These are phyloP conservation scores for Agrochola litura DNA, from an alignment of 2,888 invertebrate species.

Conservation along the genomic window DNA sequence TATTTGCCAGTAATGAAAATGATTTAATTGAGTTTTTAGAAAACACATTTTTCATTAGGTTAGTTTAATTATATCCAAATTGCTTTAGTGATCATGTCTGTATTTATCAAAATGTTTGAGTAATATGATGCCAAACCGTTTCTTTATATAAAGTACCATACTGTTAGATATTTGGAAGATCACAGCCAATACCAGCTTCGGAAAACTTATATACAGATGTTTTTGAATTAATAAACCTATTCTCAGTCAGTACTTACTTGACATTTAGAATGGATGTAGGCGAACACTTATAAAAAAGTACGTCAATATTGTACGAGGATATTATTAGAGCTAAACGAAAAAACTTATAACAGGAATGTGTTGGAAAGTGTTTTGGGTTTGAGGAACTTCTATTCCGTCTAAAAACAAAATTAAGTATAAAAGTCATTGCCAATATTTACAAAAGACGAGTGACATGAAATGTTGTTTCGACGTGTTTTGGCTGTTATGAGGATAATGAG, in stretches of 20 bases:
- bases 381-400: not conserved
- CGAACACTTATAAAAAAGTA: not conserved
- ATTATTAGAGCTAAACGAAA: slow-evolving; percentile 7
- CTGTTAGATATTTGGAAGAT: not conserved
- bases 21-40: slow-evolving; percentile 21
- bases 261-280: not conserved
- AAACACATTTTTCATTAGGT: slow-evolving; percentile 15
- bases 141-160: not conserved
- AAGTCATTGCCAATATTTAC: not conserved
- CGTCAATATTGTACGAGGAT: not conserved
- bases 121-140: not conserved
- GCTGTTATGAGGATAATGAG: not conserved
- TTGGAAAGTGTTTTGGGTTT: slow-evolving; percentile 8
- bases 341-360: slow-evolving; percentile 14
- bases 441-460: not conserved
- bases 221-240: not conserved
- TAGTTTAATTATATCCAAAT: slow-evolving; percentile 2
- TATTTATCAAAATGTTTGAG: not conserved
- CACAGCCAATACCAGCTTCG: not conserved
- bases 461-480: not conserved
- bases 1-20: slow-evolving; percentile 11
- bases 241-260: not conserved
- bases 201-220: not conserved
- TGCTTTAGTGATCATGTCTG: not conserved
- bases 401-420: not conserved